A percentile compares a stretch with the other conserved stretches of the same genome.
These are phyloP conservation scores for Stenchaetothrips biformis DNA, from an alignment of 2,888 invertebrate genomes.

Conservation along the genomic window DNA sequence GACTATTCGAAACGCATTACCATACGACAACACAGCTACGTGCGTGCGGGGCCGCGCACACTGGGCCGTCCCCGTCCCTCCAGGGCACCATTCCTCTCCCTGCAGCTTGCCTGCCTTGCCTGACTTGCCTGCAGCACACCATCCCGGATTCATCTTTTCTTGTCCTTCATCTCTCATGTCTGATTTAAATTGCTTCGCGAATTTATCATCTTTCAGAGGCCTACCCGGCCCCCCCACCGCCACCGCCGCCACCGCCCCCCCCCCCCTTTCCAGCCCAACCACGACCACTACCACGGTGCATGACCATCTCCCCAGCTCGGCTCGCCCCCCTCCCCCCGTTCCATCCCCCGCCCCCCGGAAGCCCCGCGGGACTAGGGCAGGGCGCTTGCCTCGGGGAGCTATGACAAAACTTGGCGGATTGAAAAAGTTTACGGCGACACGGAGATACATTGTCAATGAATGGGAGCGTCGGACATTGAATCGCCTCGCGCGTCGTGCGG, in stretches of 20 bases:
- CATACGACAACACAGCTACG: background rate
- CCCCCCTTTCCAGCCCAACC: background rate
- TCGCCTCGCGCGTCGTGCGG: background rate
- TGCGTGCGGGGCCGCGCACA: background rate
- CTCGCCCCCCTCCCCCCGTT: background rate
- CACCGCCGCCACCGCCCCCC: background rate
- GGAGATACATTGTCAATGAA: conserved; percentile 23
- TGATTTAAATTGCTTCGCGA: background rate
- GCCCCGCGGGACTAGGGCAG: background rate
- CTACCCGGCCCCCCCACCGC: background rate
- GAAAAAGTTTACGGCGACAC: conserved; percentile 23
- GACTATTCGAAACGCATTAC: conserved; percentile 19
- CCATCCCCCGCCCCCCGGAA: background rate
- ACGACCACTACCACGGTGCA: background rate
- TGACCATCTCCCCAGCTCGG: background rate
- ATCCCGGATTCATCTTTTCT: background rate
- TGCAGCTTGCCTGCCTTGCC: background rate
- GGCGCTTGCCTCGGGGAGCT: conserved; percentile 11
- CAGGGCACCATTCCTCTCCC: background rate
- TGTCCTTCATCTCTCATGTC: conserved; percentile 1
- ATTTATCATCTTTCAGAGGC: background rate
- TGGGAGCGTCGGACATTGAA: background rate
- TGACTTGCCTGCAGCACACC: background rate
- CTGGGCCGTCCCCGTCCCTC: too few relatives aligned
- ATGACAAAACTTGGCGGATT: conserved; percentile 23